Evolutionary conservation across 1,140 invertebrate genomes (phyloP).

Genomic region (Colletes latitarsis): DNA sequence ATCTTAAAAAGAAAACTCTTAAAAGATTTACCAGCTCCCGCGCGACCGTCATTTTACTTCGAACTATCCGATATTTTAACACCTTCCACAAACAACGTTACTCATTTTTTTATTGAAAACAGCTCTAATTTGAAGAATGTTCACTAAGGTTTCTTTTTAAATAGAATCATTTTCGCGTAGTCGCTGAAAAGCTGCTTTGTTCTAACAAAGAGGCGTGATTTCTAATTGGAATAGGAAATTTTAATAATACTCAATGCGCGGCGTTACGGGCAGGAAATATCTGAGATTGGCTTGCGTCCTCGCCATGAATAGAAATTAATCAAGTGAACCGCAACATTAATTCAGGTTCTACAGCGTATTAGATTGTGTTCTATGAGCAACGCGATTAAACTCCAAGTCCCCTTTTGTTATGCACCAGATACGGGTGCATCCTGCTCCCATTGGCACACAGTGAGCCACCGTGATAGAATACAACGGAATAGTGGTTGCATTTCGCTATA

Average conservation of each 20-base stretch:
- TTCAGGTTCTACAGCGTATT: conserved; percentile 11
- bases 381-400: conserved; percentile 11
- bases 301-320: background rate
- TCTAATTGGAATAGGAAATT: background rate
- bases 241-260: background rate
- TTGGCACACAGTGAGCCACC: too few species aligned
- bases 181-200: too few species aligned
- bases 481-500: background rate
- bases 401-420: conserved; percentile 28
- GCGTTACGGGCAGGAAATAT: background rate
- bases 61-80: too few species aligned
- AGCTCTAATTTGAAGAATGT: too few species aligned
- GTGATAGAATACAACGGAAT: background rate
- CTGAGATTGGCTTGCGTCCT: background rate
- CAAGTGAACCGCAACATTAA: background rate
- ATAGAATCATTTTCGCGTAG: too few species aligned
- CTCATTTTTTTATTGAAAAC: too few species aligned
- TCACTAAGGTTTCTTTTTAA: too few species aligned
- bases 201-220: too few species aligned
- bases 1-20: too few species aligned
- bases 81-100: too few species aligned
- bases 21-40: too few species aligned
- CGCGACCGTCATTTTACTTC: background rate
- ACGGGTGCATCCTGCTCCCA: background rate
- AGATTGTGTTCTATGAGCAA: background rate